Base-by-base conservation (phyloP, 2,113 vertebrate genomes). In the Glareola pratincola region DNA sequence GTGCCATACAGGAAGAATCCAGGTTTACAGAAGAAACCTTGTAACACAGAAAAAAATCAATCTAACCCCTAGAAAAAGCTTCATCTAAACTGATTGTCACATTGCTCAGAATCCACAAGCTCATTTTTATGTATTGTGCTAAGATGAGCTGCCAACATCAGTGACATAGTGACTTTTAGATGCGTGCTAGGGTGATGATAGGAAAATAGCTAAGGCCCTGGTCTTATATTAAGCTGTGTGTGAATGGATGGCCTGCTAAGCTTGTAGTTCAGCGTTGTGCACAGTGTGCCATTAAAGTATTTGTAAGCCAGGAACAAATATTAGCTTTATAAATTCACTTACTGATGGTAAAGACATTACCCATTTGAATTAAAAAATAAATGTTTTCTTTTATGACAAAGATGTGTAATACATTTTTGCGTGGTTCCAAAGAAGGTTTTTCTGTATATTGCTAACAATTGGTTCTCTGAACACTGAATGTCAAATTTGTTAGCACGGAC, bases 51-150 rank as follows among this genome's bases (percentile, higher is more conserved):
- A 69, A 83, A 71, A 47, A 34, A 20, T 10, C 4, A 72, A 30
- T 13, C 32, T 54, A 73, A 37, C 5, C 3, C 14, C 6, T 77
- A 36, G 63, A 71, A 54, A 85, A 90, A 45, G 0, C 47, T 63
- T 88, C 2, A 30, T 85, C 34, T 37, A 34, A 80, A 84, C n/a
- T 74, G 22, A 7, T 41, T 75, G 43, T 73, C 83, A 81, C 43
- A n/a, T 84, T 72, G 14, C 60, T 88, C 71, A 56, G 72, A 88
- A 74, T 20, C 18, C 64, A 81, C 17, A 76, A 91, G 39, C 13
- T 50, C 16, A 18, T 59, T 56, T 57, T 41, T 68, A 13, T 0
- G 0, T 30, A 50, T 47, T 23, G 37, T 1, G 2, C 14, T 69
- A 54, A 85, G 53, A 90, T 30, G 19, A 92, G n/a, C 59, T 95